Percentiles rank a stretch among this genome's conserved stretches.
Evolutionary conservation across 1,140 invertebrate genomes (phyloP).

Genomic region (Daktulosphaira vitifoliae): DNA sequence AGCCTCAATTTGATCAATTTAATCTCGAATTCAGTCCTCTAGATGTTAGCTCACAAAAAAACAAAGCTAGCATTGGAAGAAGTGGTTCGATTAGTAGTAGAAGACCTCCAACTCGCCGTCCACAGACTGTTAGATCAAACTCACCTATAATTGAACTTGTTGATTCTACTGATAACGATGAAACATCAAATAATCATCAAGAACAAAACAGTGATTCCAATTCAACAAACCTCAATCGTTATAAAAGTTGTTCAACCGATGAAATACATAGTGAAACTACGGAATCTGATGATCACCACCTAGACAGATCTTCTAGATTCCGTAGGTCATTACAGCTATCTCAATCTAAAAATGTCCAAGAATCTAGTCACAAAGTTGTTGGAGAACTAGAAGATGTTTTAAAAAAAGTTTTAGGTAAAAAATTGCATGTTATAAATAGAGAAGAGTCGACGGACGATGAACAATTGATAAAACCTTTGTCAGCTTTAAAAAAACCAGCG

Average conservation of each 20-base stretch:
- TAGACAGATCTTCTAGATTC: slow-evolving; percentile 5
- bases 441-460: slow-evolving; percentile 44
- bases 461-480: slow-evolving; percentile 44
- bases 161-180: not conserved
- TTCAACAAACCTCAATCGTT: not conserved
- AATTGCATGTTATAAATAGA: not conserved
- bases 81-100: slow-evolving; percentile 45
- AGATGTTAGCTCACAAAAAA: slow-evolving; percentile 47
- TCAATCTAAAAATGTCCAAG: not conserved
- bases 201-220: not conserved
- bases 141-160: not conserved
- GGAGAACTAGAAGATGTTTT: slow-evolving; percentile 37
- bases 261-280: slow-evolving; percentile 4
- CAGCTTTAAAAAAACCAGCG: slow-evolving; percentile 40
- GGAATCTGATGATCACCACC: not conserved
- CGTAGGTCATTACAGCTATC: not conserved
- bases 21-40: slow-evolving; percentile 47
- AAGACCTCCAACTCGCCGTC: slow-evolving; percentile 46
- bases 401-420: slow-evolving; percentile 10
- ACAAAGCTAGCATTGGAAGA: slow-evolving; percentile 46
- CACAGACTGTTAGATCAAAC: slow-evolving; percentile 37
- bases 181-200: not conserved
- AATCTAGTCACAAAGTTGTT: not conserved
- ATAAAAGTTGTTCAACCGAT: slow-evolving; percentile 25
- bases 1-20: slow-evolving; percentile 33